A percentile compares a stretch with the other conserved stretches of the same genome.
Evolutionary conservation across 2,888 invertebrate species (phyloP).

Genomic region (Sialis lutaria): DNA sequence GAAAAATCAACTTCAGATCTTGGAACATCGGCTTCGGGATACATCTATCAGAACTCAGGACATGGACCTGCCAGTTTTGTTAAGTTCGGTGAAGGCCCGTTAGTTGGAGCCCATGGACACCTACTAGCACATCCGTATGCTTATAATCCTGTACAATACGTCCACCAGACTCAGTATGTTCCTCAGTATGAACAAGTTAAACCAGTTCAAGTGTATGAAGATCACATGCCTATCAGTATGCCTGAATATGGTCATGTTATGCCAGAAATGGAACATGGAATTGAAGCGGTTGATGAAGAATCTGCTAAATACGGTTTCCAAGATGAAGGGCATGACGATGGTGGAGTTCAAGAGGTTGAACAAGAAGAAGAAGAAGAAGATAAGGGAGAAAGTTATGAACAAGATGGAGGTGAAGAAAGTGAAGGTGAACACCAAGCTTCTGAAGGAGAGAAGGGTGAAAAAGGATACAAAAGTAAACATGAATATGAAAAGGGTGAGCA

Average conservation of each 20-base stretch:
- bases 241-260: too few species aligned
- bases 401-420: slow-evolving; percentile 30
- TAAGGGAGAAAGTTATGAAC: slow-evolving; percentile 30
- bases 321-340: neutral
- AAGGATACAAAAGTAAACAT: slow-evolving; percentile 33
- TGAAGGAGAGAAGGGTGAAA: slow-evolving; percentile 35
- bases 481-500: slow-evolving; percentile 36
- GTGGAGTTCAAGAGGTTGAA: slow-evolving; percentile 5
- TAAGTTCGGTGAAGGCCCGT: slow-evolving; percentile 28
- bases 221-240: too few species aligned
- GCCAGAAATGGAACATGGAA: slow-evolving; percentile 13
- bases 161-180: slow-evolving; percentile 11
- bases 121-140: slow-evolving; percentile 12
- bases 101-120: slow-evolving; percentile 11
- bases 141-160: neutral
- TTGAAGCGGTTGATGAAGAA: slow-evolving; percentile 1
- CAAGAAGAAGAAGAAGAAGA: slow-evolving; percentile 9
- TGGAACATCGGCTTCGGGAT: slow-evolving; percentile 39
- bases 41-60: slow-evolving; percentile 32
- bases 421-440: slow-evolving; percentile 29
- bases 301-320: slow-evolving; percentile 3
- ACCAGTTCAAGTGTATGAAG: slow-evolving; percentile 7
- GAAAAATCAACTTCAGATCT: slow-evolving; percentile 38
- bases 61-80: slow-evolving; percentile 30
- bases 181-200: slow-evolving; percentile 19